Evolutionary conservation across 2,888 invertebrate genomes (phyloP).

Genomic region (Dromius quadrimaculatus): DNA sequence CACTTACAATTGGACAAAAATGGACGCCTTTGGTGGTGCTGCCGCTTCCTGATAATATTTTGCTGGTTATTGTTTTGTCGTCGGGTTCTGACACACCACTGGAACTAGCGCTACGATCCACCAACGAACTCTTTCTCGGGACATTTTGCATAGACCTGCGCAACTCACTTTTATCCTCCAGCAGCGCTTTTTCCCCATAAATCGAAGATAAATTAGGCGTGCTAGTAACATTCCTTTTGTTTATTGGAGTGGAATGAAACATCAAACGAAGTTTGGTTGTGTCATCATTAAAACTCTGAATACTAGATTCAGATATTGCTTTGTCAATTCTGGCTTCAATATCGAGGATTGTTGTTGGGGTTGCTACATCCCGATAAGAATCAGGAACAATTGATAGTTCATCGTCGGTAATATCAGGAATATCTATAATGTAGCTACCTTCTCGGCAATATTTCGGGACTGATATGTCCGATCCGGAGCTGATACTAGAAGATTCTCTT

Average conservation of each 20-base stretch:
- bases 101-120: slow-evolving; percentile 63
- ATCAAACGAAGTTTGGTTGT: slow-evolving; percentile 56
- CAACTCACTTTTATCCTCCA: slow-evolving; percentile 66
- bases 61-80: slow-evolving; percentile 61
- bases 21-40: slow-evolving; percentile 73
- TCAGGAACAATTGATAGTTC: slow-evolving; percentile 66
- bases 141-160: slow-evolving; percentile 73
- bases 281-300: slow-evolving; percentile 60
- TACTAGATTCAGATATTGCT: slow-evolving; percentile 64
- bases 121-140: slow-evolving; percentile 69
- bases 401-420: slow-evolving; percentile 66
- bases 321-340: slow-evolving; percentile 64
- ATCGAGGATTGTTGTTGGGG: slow-evolving; percentile 61
- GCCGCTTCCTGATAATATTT: slow-evolving; percentile 60
- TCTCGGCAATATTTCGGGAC: slow-evolving; percentile 58
- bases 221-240: slow-evolving; percentile 64
- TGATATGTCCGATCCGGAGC: slow-evolving; percentile 55
- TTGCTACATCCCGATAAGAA: slow-evolving; percentile 68
- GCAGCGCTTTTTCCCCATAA: slow-evolving; percentile 49
- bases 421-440: slow-evolving; percentile 63
- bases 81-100: slow-evolving; percentile 63
- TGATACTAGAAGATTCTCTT: slow-evolving; percentile 55
- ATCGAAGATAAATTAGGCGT: slow-evolving; percentile 74
- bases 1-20: slow-evolving; percentile 83
- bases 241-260: slow-evolving; percentile 59